Conservation (phyloP, 2,113 vertebrate species). For the Limanda limanda region DNA sequence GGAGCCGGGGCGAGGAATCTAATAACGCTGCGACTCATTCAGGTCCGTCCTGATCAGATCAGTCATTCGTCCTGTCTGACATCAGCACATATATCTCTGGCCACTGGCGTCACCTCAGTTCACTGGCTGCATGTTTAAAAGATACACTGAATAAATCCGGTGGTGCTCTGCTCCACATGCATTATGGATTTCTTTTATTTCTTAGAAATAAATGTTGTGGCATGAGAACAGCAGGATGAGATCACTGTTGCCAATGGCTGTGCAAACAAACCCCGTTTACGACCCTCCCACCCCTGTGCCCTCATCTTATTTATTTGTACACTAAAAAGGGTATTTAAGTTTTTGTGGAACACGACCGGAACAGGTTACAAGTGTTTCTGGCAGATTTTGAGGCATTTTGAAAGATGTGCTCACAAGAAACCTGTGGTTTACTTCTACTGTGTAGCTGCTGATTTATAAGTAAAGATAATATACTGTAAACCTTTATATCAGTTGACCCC, state of each 20-base stretch:
- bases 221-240: conserved; percentile 38
- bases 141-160: conserved; percentile 17
- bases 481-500: no score
- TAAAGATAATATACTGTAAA: no score
- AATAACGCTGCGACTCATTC: conserved; percentile 18
- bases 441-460: no score
- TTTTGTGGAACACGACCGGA: no score
- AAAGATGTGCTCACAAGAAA: no score
- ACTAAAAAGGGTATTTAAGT: no score
- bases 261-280: conserved; percentile 18
- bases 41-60: conserved; percentile 20
- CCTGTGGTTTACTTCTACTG: no score
- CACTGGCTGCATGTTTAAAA: conserved; percentile 8
- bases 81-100: conserved; percentile 8
- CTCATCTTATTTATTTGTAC: no score
- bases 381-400: no score
- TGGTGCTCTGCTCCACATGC: not conserved
- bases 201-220: conserved; percentile 30
- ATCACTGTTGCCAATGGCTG: conserved; percentile 36
- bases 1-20: conserved; percentile 7
- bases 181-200: not conserved
- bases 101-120: not conserved
- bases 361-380: no score
- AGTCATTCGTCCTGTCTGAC: conserved; percentile 17
- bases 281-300: no score